Base-by-base conservation (phyloP, 2,113 vertebrate genomes). In the Trematocara variabile region DNA sequence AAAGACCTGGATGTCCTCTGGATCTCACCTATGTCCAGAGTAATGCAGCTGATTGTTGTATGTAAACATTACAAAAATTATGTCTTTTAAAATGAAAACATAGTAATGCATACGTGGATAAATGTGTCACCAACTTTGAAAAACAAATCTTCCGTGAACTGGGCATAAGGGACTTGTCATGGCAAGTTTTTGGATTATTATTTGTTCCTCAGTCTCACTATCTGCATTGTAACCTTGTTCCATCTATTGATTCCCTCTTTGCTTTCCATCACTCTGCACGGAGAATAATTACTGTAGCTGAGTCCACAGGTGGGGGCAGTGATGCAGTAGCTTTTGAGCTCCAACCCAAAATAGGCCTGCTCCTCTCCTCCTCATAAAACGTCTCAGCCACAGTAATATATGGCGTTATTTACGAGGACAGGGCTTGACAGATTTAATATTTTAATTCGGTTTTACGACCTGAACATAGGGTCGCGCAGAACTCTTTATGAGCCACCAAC, bases 401-500 rank as follows among this genome's bases (percentile, higher is more conserved):
- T 90, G 88, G 89, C 92, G 86, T 94, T 94, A 96, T 96, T 96
- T 96, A 96, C 87, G 95, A 96, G 95, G 92, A 94, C 92, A 90
- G 86, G 85, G 65, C 86, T 86, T 92, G 95, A 95, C 95, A 97
- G 95, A 96, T 97, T 97, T 96, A 96, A 97, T 96, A 97, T 97
- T 97, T 96, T 96, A 96, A 97, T 96, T 96, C 80, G 88, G 84
- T 95, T 97, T 97, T 96, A 96, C 80, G 94, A 92, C 92, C 88
- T 11, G 90, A 95, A 95, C 93, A 93, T 84, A 87, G 93, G 95
- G 93, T 91, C 85, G 88, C 86, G 90, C 89, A 46, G 80, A 77
- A 86, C 92, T 88, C 90, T 96, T 96, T 96, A 97, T 91, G 92
- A 91, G 93, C 90, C 92, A 44, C 44, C 33, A 41, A 80, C 88